These are phyloP conservation scores for Telmatherina bonti DNA, from an alignment of 2,797 vertebrate species.

Conservation along the genomic window DNA sequence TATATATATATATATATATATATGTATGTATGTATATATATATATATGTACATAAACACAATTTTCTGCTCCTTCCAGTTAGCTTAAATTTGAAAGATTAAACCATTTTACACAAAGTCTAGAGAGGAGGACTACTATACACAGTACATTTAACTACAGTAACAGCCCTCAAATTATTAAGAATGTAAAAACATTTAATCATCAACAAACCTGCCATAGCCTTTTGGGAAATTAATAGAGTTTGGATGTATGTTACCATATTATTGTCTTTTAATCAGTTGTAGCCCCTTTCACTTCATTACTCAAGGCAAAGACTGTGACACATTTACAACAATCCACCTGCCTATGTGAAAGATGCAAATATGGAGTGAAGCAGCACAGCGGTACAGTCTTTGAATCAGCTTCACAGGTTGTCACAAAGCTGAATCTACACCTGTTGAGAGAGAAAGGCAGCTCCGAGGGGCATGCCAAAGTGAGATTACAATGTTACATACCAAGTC, in stretches of 20 bases:
- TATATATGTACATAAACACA: too few species aligned
- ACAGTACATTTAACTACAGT: constrained; percentile 6
- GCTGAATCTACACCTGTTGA: neutral
- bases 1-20: too few species aligned
- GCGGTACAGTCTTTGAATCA: neutral
- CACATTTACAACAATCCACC: neutral
- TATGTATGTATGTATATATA: too few species aligned
- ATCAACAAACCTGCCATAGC: neutral
- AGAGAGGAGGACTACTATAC: constrained; percentile 5
- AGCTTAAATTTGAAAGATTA: constrained; percentile 35
- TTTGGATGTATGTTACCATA: neutral
- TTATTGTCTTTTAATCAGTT: neutral
- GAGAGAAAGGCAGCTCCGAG: neutral
- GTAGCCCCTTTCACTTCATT: neutral
- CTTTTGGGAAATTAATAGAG: neutral
- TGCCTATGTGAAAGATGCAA: neutral
- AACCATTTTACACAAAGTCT: constrained; percentile 24
- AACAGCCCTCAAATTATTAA: constrained; percentile 1
- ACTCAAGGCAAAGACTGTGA: neutral
- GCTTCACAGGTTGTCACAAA: neutral
- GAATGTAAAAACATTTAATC: neutral
- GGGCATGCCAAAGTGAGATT: neutral
- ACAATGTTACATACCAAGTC: neutral
- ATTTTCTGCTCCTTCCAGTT: constrained; percentile 30
- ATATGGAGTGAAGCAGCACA: neutral